These are phyloP conservation scores for Hyles euphorbiae DNA, from an alignment of 1,140 invertebrate genomes.

Conservation along the genomic window DNA sequence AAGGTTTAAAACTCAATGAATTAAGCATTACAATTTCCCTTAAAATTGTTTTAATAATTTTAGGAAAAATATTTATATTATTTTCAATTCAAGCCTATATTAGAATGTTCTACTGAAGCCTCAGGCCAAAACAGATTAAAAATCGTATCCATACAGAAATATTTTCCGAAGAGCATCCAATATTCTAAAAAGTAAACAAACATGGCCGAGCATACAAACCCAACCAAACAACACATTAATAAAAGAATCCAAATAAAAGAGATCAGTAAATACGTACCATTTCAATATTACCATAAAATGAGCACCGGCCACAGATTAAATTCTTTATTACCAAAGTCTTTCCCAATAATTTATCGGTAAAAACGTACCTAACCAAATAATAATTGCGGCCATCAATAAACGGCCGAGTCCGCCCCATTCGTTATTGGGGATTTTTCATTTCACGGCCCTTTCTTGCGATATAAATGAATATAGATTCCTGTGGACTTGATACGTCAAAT, in stretches of 20 bases:
- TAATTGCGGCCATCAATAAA: constrained; percentile 26
- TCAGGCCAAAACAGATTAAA: no score
- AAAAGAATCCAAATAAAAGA: constrained; percentile 1
- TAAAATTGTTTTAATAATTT: no score
- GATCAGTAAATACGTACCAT: constrained; percentile 5
- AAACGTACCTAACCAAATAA: constrained; percentile 27
- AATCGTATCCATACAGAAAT: no score
- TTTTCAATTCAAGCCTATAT: no score
- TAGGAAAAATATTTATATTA: no score
- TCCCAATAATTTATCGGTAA: constrained; percentile 18
- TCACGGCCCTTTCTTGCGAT: constrained; percentile 7
- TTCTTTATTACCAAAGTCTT: constrained; percentile 24
- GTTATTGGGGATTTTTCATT: constrained; percentile 29
- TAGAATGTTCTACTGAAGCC: no score
- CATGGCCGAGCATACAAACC: background rate
- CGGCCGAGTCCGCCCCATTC: constrained; percentile 11
- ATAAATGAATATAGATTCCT: constrained; percentile 17
- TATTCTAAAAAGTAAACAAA: no score
- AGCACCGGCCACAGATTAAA: constrained; percentile 18
- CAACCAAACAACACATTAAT: constrained; percentile 1
- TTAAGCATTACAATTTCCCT: no score
- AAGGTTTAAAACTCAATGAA: no score
- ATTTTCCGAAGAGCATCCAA: no score
- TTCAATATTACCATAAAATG: constrained; percentile 12
- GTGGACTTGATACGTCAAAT: constrained; percentile 6